These are phyloP conservation scores for Rhea pennata DNA, from an alignment of 2,113 vertebrate species.

Conservation along the genomic window DNA sequence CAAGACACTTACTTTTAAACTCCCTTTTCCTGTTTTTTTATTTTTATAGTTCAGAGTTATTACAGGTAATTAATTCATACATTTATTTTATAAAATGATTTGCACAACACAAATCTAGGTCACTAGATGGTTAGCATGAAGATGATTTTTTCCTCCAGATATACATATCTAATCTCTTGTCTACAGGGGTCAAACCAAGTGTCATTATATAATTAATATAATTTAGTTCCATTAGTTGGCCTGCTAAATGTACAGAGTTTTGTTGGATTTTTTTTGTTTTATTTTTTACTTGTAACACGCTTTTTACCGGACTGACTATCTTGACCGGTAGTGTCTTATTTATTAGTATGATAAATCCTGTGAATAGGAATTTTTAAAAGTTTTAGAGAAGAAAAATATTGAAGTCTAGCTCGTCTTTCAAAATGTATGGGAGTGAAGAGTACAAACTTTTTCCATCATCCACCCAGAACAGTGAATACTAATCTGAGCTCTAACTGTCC, in stretches of 20 bases:
- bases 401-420: not conserved
- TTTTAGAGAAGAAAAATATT: not conserved
- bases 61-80: not conserved
- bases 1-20: not conserved
- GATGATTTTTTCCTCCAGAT: not conserved
- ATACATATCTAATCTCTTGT: not conserved
- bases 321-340: not conserved
- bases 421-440: not conserved
- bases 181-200: not conserved
- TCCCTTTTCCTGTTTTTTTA: not conserved
- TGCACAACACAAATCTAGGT: conserved; percentile 1
- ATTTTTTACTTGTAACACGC: too few species aligned
- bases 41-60: not conserved
- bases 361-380: not conserved
- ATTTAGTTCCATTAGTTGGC: not conserved
- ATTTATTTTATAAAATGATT: conserved; percentile 3
- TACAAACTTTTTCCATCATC: not conserved
- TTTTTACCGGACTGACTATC: not conserved
- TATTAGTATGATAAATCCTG: not conserved
- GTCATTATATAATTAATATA: not conserved
- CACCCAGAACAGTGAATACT: not conserved
- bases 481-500: not conserved
- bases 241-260: not conserved
- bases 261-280: not conserved
- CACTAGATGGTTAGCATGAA: not conserved